Base-by-base conservation (phyloP, 2,797 vertebrate species). In the Onychomys torridus region DNA sequence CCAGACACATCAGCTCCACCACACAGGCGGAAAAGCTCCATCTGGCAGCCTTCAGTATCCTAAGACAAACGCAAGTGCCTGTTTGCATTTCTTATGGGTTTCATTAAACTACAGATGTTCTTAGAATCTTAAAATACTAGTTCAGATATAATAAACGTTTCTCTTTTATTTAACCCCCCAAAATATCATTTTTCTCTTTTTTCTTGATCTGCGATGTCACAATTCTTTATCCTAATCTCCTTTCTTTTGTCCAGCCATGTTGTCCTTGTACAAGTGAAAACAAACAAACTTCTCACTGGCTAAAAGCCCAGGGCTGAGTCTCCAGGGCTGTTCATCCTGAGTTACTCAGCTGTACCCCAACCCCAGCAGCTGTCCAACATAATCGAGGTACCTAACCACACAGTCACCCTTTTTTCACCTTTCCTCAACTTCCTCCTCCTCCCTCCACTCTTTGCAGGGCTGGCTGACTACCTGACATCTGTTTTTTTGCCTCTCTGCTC, bases 221-320 rank as follows among this genome's bases (percentile, higher is more conserved):
- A 84, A 32, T 37, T 89, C 3, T 79, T 75, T 89, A 61, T 82
- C 29, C 49, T 92, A n/a, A 94, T 61, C 55, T 55, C 32, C 10
- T 79, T 46, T 84, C 43, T 90, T 34, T 97, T 82, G 14, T 78
- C 14, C 52, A 88, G 11, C 14, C 14, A 37, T 63, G 43, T 5
- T 92, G 12, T 95, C 83, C 40, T 94, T 55, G 21, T 59, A 83
- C 34, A 94, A 89, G 89, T 25, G 59, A 76, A 94, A 95, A 37
- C 9, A 65, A 65, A 29, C 25, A 76, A 81, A 49, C 46, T 1
- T 61, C 34, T 57, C 12, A 13, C 29, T 83, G 46, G 61, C 52
- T 81, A 37, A 81, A 90, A 82, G 32, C 32, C 49, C 6, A 8
- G 29, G 11, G 4, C 59, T 90, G 43, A 57, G 7, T 67, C 7